phyloP scores from a whole-genome alignment of 2,113 vertebrate species.

The Sebastes fasciatus region DNA sequence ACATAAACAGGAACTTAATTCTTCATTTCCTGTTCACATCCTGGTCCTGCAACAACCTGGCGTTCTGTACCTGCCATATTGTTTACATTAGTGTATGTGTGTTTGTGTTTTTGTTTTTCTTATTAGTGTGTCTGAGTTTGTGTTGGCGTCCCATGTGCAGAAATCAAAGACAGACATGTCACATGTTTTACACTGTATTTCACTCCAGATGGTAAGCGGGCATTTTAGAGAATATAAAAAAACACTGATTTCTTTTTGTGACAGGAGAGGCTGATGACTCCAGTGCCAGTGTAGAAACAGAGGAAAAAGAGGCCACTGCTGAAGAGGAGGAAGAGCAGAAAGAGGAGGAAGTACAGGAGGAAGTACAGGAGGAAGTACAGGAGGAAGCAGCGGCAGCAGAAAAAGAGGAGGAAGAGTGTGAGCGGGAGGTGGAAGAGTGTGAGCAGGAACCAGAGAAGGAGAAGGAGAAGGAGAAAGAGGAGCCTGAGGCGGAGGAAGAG shows the following conservation, averaged over 20 bases:
- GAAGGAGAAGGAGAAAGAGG: slow-evolving; percentile 84
- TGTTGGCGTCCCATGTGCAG: slow-evolving; percentile 10
- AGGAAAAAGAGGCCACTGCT: slow-evolving; percentile 54
- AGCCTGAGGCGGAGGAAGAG: slow-evolving; percentile 78
- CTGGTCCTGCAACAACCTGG: slow-evolving; percentile 56
- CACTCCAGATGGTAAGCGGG: neutral
- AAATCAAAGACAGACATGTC: slow-evolving; percentile 27
- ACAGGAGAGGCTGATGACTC: slow-evolving; percentile 70
- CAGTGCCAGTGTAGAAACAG: slow-evolving; percentile 58
- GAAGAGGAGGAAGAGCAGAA: slow-evolving; percentile 56
- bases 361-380: slow-evolving; percentile 66
- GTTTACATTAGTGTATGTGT: slow-evolving; percentile 50
- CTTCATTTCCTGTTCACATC: slow-evolving; percentile 80
- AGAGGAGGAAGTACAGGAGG: slow-evolving; percentile 69
- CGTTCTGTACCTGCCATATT: slow-evolving; percentile 62
- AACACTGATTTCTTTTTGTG: slow-evolving; percentile 25
- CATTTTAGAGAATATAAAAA: neutral
- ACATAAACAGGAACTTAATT: slow-evolving; percentile 79
- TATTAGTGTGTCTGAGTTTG: slow-evolving; percentile 18
- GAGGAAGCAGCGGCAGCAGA: slow-evolving; percentile 68
- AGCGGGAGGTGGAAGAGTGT: slow-evolving; percentile 9
- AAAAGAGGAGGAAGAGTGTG: slow-evolving; percentile 50
- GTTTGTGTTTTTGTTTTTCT: slow-evolving; percentile 58
- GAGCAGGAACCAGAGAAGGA: slow-evolving; percentile 81
- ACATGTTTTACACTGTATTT: slow-evolving; percentile 19